Evolutionary conservation across 1,140 invertebrate genomes (phyloP), one percentile per base, ranked within the genome.

Genomic region (Scaptomyza pallida): DNA sequence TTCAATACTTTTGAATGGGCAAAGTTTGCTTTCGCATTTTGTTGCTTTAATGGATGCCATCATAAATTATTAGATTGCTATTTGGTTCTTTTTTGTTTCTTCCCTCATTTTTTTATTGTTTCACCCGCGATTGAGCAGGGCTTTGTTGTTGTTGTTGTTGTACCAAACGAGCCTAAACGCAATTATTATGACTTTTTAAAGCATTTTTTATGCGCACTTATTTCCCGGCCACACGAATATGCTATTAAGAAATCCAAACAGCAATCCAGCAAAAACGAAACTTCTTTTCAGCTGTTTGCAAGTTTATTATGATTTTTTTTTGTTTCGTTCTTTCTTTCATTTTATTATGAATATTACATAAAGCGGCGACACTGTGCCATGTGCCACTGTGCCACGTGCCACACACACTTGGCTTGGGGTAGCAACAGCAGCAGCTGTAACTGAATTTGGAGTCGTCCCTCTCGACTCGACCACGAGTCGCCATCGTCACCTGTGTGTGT

Each of bases 11-110:
- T 77, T 41, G 59, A 81, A 85, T 86, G 82, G 81, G 62, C 72
- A 75, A 86, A 88, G 70, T 64, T 72, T 60, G 40, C 19, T 41
- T 17, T 12, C 1, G 41, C 45, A 9, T 43, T 56, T 45, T 16
- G 43, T 62, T 21, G 47, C 52, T 89, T 83, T 90, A 90, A 90
- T 90, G 88, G 88, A 89, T 83, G 88, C 76, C 82, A 80, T 78
- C 88, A 90, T 90, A 90, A 90, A 90, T 90, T 90, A 90, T 90
- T 88, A 90, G 77, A 88, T 88, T 65, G 88, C 88, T 78, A 89
- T 90, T 88, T 83, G 77, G 62, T 83, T 90, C 90, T 35, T 33
- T 15, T 48, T 30, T n/a, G n/a, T n/a, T n/a, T n/a, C n/a, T n/a
- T n/a, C n/a, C n/a, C n/a, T n/a, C n/a, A n/a, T n/a, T 2, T n/a